Evolutionary conservation across 2,113 vertebrate species (phyloP), one percentile per base, ranked within the genome.

Genomic region (Lampris megalopsis): DNA sequence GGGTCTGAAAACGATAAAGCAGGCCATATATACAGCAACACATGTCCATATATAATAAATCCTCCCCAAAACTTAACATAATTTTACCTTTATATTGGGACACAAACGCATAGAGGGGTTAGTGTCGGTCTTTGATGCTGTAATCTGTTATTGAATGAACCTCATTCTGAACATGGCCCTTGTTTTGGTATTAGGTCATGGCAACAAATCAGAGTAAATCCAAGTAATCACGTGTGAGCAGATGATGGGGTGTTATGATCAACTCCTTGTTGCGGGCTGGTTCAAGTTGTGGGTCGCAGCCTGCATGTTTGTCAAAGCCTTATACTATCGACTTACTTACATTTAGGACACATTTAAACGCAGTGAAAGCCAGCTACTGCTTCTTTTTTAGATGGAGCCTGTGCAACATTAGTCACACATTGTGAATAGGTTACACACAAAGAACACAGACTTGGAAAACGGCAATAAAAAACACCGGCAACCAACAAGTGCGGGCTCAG

Each of bases 181-280:
- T 53, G 70, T 73, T 66, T 77, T 65, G 71, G 10, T 10, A 56
- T 43, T 52, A 8, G 41, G 38, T 13, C 54, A 56, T 68, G 38
- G 52, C 63, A 63, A 57, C 71, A 73, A 56, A 37, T 60, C 74
- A 50, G 2, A 48, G 48, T 47, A 86, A 86, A 89, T 87, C 89
- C 85, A 62, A 40, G 82, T 77, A 82, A 86, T 73, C 81, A 79
- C 75, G 69, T 69, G 84, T 68, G 43, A 79, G 63, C 85, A 75
- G 77, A 81, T 75, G 80, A 84, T 71, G 48, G 37, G 75, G 54
- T 67, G 57, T 70, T 69, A 68, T 70, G 64, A 67, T 65, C 63
- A 78, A 82, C 63, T 50, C 64, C 66, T 53, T 66, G 42, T 41
- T 41, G 41, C 45, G 48, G 49, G 41, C 45, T 38, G 49, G 6